Evolutionary conservation across 2,888 invertebrate genomes (phyloP), one percentile per base, ranked within the genome.

Genomic region (Anagyrus pseudococci): DNA sequence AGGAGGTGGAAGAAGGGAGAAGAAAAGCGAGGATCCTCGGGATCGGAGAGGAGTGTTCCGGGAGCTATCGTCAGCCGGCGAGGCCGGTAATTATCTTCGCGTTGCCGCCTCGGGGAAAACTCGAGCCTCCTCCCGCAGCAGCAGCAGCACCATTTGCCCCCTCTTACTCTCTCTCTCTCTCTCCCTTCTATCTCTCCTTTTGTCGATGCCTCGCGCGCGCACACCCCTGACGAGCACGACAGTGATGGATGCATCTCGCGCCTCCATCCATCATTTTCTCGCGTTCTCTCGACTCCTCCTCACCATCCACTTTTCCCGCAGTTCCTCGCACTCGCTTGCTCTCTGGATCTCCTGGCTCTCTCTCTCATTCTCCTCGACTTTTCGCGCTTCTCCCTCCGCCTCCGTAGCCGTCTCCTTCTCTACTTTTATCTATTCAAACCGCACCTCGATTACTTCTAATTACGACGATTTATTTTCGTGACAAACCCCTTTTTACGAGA

Each of bases 41-140:
- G n/a, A n/a, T n/a, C n/a, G n/a, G n/a, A n/a, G n/a, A n/a, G n/a
- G n/a, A n/a, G n/a, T n/a, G 25, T n/a, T 10, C 8, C n/a, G 4
- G 29, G 23, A 19, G 49, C 49, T 29, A 49, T 29, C 26, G 29
- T 29, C 46, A 22, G 29, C 29, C 67, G 68, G 66, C 56, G 56
- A 58, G 66, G 64, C 43, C 54, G 62, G 69, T 70, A 69, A 72
- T 73, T 73, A 73, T 72, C 71, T 67, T 59, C 64, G 69, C 54
- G 50, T 74, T 75, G 75, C 68, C 60, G 60, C 64, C 68, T 52
- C 55, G 55, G 66, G 69, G 68, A 70, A 33, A 41, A 73, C 73
- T 74, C 68, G n/a, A n/a, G n/a, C n/a, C 73, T 75, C 75, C 58
- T 68, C 48, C 46, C n/a, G n/a, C n/a, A n/a, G n/a, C n/a, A n/a